phyloP scores from a whole-genome alignment of 92 coral and sea anemone genomes.

The Pocillopora grandis region DNA sequence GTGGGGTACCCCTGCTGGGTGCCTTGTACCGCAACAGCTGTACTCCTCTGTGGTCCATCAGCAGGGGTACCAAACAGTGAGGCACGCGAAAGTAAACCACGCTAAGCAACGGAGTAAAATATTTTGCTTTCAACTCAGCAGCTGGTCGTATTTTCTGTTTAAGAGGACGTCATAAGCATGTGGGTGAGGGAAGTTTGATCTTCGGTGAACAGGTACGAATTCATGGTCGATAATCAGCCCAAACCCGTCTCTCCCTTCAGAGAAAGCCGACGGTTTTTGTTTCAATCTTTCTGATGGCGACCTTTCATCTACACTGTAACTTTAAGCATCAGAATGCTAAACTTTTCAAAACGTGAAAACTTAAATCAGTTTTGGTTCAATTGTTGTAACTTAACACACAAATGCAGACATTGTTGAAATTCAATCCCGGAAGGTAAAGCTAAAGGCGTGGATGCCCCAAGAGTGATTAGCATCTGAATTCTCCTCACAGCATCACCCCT shows the following conservation, averaged over 20 bases:
- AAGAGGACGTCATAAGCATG: background rate
- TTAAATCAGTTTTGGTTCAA: too few relatives aligned
- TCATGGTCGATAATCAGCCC: background rate
- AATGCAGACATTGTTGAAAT: too few relatives aligned
- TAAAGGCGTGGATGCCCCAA: too few relatives aligned
- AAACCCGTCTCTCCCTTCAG: background rate
- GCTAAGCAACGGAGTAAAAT: conserved; percentile 16
- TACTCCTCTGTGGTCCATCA: conserved; percentile 4
- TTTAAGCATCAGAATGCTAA: too few relatives aligned
- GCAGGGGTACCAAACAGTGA: conserved; percentile 16
- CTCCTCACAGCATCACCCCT: too few relatives aligned
- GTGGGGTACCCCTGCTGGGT: background rate
- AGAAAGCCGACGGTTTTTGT: background rate
- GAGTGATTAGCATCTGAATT: too few relatives aligned
- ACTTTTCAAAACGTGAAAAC: too few relatives aligned
- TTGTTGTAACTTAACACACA: too few relatives aligned
- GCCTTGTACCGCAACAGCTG: conserved; percentile 24
- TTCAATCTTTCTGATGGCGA: background rate
- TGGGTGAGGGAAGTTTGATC: background rate
- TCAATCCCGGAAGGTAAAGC: too few relatives aligned
- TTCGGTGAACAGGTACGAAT: background rate
- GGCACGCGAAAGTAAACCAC: background rate
- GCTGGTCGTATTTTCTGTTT: background rate
- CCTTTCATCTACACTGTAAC: background rate
- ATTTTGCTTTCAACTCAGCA: conserved; percentile 4